Evolutionary conservation across 2,113 vertebrate species (phyloP).

Genomic region (Crotalus viridis): DNA sequence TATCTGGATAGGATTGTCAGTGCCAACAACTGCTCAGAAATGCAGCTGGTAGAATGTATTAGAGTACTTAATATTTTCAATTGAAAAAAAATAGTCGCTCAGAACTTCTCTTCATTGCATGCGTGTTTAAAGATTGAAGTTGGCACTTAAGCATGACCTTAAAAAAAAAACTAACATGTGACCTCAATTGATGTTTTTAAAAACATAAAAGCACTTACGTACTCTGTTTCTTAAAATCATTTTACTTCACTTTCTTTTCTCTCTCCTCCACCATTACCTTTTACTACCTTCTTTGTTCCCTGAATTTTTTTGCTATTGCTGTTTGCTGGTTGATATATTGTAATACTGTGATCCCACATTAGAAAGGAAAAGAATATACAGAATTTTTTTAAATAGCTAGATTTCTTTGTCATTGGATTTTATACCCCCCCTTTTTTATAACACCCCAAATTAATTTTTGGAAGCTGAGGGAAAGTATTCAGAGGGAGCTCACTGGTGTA

Average conservation of each 20-base stretch:
- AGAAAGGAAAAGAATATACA: constrained; percentile 38
- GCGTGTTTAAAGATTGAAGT: constrained; percentile 60
- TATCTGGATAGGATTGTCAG: constrained; percentile 47
- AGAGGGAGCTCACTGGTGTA: constrained; percentile 53
- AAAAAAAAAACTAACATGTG: constrained; percentile 60
- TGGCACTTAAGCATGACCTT: constrained; percentile 68
- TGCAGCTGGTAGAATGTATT: constrained; percentile 63
- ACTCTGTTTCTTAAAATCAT: constrained; percentile 25
- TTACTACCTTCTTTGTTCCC: constrained; percentile 54
- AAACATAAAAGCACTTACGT: constrained; percentile 57
- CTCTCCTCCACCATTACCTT: constrained; percentile 30
- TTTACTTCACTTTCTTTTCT: not conserved
- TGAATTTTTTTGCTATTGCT: constrained; percentile 55
- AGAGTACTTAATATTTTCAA: constrained; percentile 59
- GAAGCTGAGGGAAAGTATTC: constrained; percentile 55
- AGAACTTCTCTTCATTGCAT: constrained; percentile 55
- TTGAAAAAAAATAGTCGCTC: constrained; percentile 53
- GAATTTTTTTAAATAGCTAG: constrained; percentile 39
- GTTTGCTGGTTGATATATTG: constrained; percentile 42
- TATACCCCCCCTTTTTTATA: constrained; percentile 5
- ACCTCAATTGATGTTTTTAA: constrained; percentile 67
- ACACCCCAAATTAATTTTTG: constrained; percentile 56
- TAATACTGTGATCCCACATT: constrained; percentile 39
- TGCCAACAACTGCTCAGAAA: constrained; percentile 58
- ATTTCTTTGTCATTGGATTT: constrained; percentile 56